These are phyloP conservation scores for Falco peregrinus DNA, from an alignment of 2,797 vertebrate genomes.

Conservation along the genomic window DNA sequence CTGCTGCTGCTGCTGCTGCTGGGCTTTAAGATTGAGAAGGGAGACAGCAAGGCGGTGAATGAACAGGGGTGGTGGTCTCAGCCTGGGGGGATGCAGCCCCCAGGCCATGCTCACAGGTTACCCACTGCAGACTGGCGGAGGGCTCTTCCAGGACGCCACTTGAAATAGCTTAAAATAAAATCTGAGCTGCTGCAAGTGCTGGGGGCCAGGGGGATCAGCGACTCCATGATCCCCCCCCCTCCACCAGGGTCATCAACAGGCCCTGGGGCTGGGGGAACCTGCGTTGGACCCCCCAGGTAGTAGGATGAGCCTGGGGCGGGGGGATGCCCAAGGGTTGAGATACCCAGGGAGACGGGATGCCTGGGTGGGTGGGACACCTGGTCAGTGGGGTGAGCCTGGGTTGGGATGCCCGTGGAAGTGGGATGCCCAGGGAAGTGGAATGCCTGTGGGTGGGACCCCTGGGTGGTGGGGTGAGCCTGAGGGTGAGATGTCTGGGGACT, in stretches of 20 bases:
- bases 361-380: too few species aligned
- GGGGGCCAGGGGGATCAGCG: neutral
- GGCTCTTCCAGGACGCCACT: neutral
- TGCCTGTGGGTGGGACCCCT: neutral
- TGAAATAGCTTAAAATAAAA: neutral
- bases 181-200: neutral
- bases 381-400: neutral
- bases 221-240: neutral
- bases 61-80: neutral
- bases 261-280: too few species aligned
- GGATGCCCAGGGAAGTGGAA: too few species aligned
- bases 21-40: neutral
- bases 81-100: neutral
- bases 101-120: accelerated
- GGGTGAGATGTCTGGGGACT: neutral
- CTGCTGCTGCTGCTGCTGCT: neutral
- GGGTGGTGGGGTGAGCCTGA: neutral
- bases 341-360: neutral
- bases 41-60: accelerated
- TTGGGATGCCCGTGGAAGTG: too few species aligned
- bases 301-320: neutral
- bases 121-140: neutral
- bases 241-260: accelerated
- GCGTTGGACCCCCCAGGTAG: neutral
- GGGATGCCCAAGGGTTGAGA: neutral